These are phyloP conservation scores for Xiphophorus birchmanni DNA, from an alignment of 2,797 vertebrate species.

Conservation along the genomic window DNA sequence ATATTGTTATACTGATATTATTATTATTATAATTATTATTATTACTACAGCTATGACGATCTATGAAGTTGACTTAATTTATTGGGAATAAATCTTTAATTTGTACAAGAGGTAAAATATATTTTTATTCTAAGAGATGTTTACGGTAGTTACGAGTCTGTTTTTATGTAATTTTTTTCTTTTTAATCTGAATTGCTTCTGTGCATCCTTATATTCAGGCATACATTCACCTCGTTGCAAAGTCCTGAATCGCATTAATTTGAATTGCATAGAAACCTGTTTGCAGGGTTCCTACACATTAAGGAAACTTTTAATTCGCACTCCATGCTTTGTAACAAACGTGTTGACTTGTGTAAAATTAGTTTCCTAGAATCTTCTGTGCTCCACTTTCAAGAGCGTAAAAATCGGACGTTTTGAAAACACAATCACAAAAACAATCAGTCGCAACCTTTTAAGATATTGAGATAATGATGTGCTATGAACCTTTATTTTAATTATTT, in stretches of 20 bases:
- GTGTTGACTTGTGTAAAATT: neutral
- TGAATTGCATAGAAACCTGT: slow-evolving; percentile 28
- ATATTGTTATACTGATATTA: slow-evolving; percentile 75
- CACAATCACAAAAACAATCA: neutral
- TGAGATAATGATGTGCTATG: neutral
- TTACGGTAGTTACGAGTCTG: slow-evolving; percentile 69
- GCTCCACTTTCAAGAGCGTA: neutral
- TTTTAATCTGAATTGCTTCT: slow-evolving; percentile 38
- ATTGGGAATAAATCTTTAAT: slow-evolving; percentile 87
- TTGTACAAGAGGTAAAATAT: slow-evolving; percentile 82
- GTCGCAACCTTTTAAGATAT: neutral
- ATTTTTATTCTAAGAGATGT: slow-evolving; percentile 81
- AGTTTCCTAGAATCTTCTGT: neutral
- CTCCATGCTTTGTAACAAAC: no score
- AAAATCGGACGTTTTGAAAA: neutral
- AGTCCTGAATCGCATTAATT: slow-evolving; percentile 20
- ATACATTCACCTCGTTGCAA: slow-evolving; percentile 27
- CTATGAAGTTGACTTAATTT: slow-evolving; percentile 85
- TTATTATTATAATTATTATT: slow-evolving; percentile 32
- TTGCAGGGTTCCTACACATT: neutral
- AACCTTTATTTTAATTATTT: neutral
- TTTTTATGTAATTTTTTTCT: slow-evolving; percentile 59
- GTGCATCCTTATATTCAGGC: slow-evolving; percentile 50
- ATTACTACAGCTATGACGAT: slow-evolving; percentile 78
- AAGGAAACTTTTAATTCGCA: neutral